phyloP scores from a whole-genome alignment of 2,888 invertebrate species.

The Epistrophella euchroma region DNA sequence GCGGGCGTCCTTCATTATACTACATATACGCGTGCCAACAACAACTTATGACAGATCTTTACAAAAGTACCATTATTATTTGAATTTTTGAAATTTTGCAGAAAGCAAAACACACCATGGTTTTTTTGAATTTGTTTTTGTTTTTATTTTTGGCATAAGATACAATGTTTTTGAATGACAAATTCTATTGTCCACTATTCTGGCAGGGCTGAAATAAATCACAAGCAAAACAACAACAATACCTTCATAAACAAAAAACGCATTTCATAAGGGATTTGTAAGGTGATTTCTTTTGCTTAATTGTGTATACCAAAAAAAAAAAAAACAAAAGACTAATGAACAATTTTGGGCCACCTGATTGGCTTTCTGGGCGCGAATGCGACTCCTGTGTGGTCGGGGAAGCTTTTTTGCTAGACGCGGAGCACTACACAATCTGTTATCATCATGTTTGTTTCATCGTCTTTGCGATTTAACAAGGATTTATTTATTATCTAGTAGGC shows the following conservation, averaged over 20 bases:
- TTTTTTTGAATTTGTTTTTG: background rate
- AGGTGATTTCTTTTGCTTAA: constrained; percentile 59
- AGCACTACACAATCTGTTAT: constrained; percentile 50
- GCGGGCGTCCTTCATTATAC: constrained; percentile 6
- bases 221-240: background rate
- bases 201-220: constrained; percentile 54
- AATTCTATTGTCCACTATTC: constrained; percentile 63
- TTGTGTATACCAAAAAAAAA: background rate
- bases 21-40: constrained; percentile 48
- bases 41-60: no score
- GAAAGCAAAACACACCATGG: background rate
- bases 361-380: background rate
- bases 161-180: constrained; percentile 54
- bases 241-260: constrained; percentile 1
- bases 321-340: constrained; percentile 26
- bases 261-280: constrained; percentile 70
- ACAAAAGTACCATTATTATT: constrained; percentile 52
- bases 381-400: constrained; percentile 22
- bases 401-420: background rate
- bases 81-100: constrained; percentile 52
- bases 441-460: constrained; percentile 61
- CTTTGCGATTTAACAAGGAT: constrained; percentile 67
- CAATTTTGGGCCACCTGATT: constrained; percentile 55
- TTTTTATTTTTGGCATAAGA: constrained; percentile 47
- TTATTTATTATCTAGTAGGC: constrained; percentile 75